phyloP scores from a whole-genome alignment of 2,113 vertebrate species.

The Rafetus swinhoei region DNA sequence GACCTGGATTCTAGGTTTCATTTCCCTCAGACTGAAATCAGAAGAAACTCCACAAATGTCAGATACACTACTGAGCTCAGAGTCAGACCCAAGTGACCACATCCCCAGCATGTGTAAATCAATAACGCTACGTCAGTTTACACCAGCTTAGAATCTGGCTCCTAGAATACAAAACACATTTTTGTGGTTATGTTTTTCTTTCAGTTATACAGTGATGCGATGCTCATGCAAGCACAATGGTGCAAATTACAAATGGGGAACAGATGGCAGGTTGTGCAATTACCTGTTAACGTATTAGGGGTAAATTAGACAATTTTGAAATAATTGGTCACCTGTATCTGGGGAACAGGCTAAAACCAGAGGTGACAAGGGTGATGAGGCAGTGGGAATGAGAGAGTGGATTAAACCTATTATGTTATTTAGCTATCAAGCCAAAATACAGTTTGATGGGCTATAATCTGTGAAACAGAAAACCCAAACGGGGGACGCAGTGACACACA shows the following conservation, averaged over 20 bases:
- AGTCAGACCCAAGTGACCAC: rapidly evolving
- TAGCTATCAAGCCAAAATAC: not conserved
- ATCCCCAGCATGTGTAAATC: not conserved
- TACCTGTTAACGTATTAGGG: not conserved
- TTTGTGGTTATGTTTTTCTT: not conserved
- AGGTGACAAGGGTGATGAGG: not conserved
- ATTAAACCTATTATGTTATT: not conserved
- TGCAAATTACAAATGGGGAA: not conserved
- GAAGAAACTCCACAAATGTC: not conserved
- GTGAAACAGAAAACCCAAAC: not conserved
- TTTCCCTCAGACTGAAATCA: rapidly evolving
- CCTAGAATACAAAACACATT: not conserved
- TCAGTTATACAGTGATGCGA: not conserved
- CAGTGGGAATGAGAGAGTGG: not conserved
- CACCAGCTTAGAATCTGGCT: not conserved
- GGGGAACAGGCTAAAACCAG: not conserved
- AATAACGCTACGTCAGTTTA: not conserved
- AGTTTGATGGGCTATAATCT: rapidly evolving
- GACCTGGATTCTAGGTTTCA: not conserved
- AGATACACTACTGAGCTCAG: not conserved
- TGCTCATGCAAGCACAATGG: not conserved
- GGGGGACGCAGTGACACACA: not conserved
- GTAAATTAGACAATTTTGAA: not conserved
- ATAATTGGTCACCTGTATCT: rapidly evolving
- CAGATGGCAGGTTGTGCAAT: not conserved